phyloP scores from a whole-genome alignment of 2,113 vertebrate species.

The Scalopus aquaticus region DNA sequence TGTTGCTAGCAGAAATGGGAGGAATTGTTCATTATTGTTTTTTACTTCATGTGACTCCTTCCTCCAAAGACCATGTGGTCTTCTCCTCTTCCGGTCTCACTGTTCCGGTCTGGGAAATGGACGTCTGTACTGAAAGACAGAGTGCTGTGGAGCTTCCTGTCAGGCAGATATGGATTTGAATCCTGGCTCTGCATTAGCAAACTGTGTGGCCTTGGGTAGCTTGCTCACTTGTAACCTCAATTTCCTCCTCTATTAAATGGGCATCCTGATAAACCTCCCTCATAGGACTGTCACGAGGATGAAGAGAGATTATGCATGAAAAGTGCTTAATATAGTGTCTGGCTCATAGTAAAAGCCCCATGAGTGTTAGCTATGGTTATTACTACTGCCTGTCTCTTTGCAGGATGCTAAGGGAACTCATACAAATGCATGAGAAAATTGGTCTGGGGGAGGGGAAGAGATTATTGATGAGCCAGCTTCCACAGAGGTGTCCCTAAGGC shows the following conservation, averaged over 20 bases:
- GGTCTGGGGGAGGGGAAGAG: conserved; percentile 43
- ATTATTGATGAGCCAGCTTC: conserved; percentile 63
- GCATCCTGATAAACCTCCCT: conserved; percentile 31
- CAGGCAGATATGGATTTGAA: neutral
- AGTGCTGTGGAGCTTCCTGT: neutral
- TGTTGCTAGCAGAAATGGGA: conserved; percentile 47
- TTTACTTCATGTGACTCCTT: conserved; percentile 31
- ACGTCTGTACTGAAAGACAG: neutral
- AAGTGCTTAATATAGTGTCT: conserved; percentile 61
- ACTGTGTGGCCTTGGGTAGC: neutral
- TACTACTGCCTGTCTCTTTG: conserved; percentile 63
- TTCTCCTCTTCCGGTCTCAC: neutral
- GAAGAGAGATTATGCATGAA: conserved; percentile 50
- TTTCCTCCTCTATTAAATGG: conserved; percentile 46
- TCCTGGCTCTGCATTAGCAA: neutral
- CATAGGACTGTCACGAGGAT: neutral
- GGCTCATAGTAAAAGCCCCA: conserved; percentile 63
- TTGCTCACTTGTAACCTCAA: conserved; percentile 17
- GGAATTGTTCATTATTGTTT: neutral
- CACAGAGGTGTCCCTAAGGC: conserved; percentile 36
- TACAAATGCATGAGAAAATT: conserved; percentile 73
- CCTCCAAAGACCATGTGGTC: neutral
- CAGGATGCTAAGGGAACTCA: conserved; percentile 51
- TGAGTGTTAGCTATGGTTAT: conserved; percentile 62
- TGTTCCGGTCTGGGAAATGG: conserved; percentile 6